Conservation (phyloP, 2,797 vertebrate genomes). For the Dermochelys coriacea region DNA sequence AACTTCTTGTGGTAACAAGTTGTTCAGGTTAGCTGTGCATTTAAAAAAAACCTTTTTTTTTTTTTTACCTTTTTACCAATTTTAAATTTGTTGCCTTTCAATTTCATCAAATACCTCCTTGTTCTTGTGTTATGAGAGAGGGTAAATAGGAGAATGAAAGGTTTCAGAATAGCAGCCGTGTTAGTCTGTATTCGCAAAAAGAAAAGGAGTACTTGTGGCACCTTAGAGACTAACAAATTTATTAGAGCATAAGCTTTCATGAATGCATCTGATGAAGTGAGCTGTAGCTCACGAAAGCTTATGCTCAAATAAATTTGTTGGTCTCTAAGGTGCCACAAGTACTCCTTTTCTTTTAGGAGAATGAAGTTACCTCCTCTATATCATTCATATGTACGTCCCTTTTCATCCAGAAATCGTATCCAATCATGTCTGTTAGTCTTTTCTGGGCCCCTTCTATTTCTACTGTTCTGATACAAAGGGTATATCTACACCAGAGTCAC, state of each 20-base stretch:
- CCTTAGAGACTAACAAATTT: too few species aligned
- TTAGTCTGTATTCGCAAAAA: too few species aligned
- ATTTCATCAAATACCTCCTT: not conserved
- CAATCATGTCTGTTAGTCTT: accelerated
- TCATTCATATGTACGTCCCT: not conserved
- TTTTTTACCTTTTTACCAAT: not conserved
- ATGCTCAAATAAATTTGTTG: too few species aligned
- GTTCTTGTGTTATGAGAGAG: not conserved
- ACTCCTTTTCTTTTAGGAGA: too few species aligned
- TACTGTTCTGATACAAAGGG: not conserved
- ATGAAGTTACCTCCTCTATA: accelerated
- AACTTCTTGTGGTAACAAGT: not conserved
- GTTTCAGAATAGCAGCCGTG: too few species aligned
- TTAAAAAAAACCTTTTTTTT: not conserved
- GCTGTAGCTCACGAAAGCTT: too few species aligned
- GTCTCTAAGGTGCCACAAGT: too few species aligned
- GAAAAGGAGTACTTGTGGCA: too few species aligned
- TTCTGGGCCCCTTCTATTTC: not conserved
- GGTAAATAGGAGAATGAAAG: not conserved
- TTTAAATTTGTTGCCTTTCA: not conserved
- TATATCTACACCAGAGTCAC: too few species aligned
- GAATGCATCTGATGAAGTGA: too few species aligned
- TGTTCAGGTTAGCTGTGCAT: not conserved
- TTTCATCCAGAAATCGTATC: not conserved
- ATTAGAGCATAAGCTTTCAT: too few species aligned